These are phyloP conservation scores for Drosophila equinoxialis DNA, from an alignment of 1,140 invertebrate species.

Conservation along the genomic window DNA sequence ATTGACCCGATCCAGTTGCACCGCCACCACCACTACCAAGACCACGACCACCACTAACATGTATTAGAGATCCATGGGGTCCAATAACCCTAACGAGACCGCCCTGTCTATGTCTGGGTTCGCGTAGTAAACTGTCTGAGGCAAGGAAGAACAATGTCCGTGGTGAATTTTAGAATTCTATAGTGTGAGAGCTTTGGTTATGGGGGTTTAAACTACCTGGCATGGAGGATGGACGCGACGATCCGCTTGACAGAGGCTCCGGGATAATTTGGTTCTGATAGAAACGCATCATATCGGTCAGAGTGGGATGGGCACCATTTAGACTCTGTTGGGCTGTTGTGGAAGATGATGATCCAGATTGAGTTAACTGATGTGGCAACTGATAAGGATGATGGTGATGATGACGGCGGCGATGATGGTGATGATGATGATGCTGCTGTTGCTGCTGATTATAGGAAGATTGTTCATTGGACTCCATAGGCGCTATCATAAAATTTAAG, in stretches of 20 bases:
- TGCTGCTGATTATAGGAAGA: not conserved
- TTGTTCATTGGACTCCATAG: not conserved
- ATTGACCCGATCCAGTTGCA: not conserved
- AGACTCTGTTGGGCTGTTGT: not conserved
- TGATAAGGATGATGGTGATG: not conserved
- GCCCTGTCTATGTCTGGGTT: conserved; percentile 11
- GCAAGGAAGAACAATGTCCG: not conserved
- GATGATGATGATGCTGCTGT: not conserved
- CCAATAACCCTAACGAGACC: not conserved
- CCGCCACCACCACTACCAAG: too few relatives aligned
- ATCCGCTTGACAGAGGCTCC: not conserved
- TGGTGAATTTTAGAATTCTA: not conserved
- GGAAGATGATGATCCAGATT: conserved; percentile 1
- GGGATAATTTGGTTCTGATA: conserved; percentile 16
- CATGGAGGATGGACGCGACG: not conserved
- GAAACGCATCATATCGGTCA: conserved; percentile 44
- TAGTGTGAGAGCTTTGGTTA: too few relatives aligned
- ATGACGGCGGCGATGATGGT: not conserved
- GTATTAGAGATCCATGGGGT: not conserved
- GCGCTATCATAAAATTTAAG: conserved; percentile 9
- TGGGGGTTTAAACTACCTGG: conserved; percentile 1
- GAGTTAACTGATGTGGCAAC: not conserved
- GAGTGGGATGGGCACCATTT: conserved; percentile 4
- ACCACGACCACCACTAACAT: not conserved
- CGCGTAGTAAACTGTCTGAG: not conserved